These are phyloP conservation scores for Amblyopsis hoosieri DNA, from an alignment of 2,797 vertebrate genomes.

Conservation along the genomic window DNA sequence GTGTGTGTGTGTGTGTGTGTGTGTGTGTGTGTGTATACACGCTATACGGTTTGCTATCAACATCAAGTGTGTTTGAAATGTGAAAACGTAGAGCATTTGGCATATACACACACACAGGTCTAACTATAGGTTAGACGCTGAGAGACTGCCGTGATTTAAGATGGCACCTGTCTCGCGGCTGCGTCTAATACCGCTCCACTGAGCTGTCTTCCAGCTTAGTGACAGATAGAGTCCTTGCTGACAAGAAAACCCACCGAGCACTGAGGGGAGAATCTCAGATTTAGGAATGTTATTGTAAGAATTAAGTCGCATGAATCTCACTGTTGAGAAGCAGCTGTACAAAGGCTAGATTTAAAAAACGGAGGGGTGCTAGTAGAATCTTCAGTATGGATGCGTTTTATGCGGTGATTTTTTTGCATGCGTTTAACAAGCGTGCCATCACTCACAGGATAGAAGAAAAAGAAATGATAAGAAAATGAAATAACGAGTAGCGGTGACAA, in stretches of 20 bases:
- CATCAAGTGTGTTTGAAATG: slow-evolving; percentile 28
- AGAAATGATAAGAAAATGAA: slow-evolving; percentile 59
- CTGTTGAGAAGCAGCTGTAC: slow-evolving; percentile 31
- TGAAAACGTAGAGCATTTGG: slow-evolving; percentile 34
- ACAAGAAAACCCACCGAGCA: slow-evolving; percentile 48
- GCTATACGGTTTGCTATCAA: not conserved
- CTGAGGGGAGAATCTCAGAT: slow-evolving; percentile 46
- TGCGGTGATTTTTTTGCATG: slow-evolving; percentile 47
- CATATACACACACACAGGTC: slow-evolving; percentile 32
- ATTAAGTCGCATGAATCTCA: slow-evolving; percentile 37
- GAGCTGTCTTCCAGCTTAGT: slow-evolving; percentile 42
- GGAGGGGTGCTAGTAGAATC: slow-evolving; percentile 28
- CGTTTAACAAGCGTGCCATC: slow-evolving; percentile 53
- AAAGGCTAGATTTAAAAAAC: slow-evolving; percentile 51
- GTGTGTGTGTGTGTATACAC: not conserved
- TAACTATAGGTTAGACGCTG: slow-evolving; percentile 50
- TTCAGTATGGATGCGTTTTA: no score
- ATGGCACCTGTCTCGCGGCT: slow-evolving; percentile 68
- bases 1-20: not conserved
- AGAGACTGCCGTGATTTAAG: slow-evolving; percentile 66
- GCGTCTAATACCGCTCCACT: slow-evolving; percentile 48
- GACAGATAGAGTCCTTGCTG: slow-evolving; percentile 46
- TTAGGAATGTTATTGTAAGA: slow-evolving; percentile 36
- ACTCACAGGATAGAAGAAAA: slow-evolving; percentile 51
- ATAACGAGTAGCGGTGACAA: slow-evolving; percentile 78